Percentiles rank a stretch among this genome's conserved stretches.
Evolutionary conservation across 2,113 vertebrate genomes (phyloP).

Genomic region (Callopanchax toddi): DNA sequence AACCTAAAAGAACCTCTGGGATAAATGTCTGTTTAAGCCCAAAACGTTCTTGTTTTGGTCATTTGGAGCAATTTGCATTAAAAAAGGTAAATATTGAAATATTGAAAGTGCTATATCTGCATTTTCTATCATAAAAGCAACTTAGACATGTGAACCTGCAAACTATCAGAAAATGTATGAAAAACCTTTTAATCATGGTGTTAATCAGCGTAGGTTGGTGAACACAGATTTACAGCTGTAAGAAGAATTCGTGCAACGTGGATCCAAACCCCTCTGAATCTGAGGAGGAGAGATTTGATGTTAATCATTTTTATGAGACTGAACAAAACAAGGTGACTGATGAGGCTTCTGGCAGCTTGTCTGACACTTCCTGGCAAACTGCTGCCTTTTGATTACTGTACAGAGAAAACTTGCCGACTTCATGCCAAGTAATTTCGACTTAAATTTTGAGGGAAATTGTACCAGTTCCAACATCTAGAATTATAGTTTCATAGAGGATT

Average conservation of each 20-base stretch:
- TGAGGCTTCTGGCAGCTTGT: conserved; percentile 32
- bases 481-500: background rate
- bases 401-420: conserved; percentile 16
- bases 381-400: conserved; percentile 26
- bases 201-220: too few species aligned
- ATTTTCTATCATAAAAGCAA: too few species aligned
- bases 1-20: too few species aligned
- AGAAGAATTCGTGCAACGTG: background rate
- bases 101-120: too few species aligned
- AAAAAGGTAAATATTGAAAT: too few species aligned
- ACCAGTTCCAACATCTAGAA: conserved; percentile 5
- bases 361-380: conserved; percentile 25
- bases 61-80: too few species aligned
- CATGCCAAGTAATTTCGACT: conserved; percentile 8
- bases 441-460: conserved; percentile 13
- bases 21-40: too few species aligned
- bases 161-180: too few species aligned
- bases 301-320: background rate
- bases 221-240: too few species aligned
- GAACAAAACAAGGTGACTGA: conserved; percentile 16
- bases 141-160: too few species aligned
- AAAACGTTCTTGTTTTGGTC: too few species aligned
- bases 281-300: conserved; percentile 3
- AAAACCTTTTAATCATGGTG: too few species aligned
- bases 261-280: background rate